Conservation (phyloP, 2,113 vertebrate genomes). For the Meriones unguiculatus region DNA sequence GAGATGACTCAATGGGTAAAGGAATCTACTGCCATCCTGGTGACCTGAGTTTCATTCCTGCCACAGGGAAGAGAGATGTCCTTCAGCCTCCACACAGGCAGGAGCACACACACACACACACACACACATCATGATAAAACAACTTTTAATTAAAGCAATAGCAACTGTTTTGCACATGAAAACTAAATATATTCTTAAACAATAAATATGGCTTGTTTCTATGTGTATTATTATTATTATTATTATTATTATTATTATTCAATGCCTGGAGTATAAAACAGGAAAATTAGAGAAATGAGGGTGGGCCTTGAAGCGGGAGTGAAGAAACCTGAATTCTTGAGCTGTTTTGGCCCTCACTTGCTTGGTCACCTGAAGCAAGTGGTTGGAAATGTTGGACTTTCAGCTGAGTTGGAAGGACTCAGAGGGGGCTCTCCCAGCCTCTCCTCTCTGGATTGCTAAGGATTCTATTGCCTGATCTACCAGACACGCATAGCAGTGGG, state of each 20-base stretch:
- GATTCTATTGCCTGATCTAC: background rate
- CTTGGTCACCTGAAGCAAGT: background rate
- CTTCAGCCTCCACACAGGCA: background rate
- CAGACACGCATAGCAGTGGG: background rate
- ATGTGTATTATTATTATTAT: background rate
- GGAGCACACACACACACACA: background rate
- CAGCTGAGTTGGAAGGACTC: background rate
- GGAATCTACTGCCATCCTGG: no score
- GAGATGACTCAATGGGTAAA: background rate
- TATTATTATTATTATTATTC: background rate
- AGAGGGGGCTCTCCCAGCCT: background rate
- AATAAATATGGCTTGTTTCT: background rate
- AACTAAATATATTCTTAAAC: background rate
- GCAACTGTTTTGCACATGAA: background rate
- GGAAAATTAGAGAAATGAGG: background rate
- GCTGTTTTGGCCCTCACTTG: background rate
- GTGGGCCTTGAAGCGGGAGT: background rate
- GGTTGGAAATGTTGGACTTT: background rate
- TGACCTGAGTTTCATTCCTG: background rate
- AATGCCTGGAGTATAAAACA: background rate
- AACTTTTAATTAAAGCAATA: background rate
- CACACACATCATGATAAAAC: background rate
- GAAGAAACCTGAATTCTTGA: background rate
- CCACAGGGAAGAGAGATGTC: background rate
- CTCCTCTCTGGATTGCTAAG: background rate